phyloP scores from a whole-genome alignment of 2,797 vertebrate species.

The Staurois parvus region DNA sequence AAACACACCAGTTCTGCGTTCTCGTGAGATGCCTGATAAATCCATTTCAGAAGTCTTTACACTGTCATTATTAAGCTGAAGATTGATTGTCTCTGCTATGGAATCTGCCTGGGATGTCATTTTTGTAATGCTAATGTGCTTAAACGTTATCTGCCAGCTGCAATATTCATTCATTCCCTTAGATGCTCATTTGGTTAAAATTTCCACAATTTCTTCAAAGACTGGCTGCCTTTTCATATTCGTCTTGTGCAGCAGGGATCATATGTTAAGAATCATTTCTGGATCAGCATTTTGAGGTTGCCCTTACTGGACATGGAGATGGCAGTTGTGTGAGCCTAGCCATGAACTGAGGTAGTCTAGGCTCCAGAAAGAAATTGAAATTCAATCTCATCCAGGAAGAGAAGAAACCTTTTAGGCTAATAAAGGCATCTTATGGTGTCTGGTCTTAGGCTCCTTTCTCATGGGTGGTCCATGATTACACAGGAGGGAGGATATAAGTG shows the following conservation, averaged over 20 bases:
- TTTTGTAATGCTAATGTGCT: conserved; percentile 54
- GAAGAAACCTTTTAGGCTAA: too few species aligned
- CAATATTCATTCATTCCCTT: conserved; percentile 34
- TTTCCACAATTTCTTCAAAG: neutral
- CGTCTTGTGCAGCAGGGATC: neutral
- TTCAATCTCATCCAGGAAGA: too few species aligned
- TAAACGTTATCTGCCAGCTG: conserved; percentile 49
- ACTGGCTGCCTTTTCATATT: neutral
- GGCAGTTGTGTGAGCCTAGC: too few species aligned
- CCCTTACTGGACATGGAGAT: too few species aligned
- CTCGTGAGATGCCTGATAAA: conserved; percentile 35
- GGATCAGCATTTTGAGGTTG: too few species aligned
- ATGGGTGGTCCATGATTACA: too few species aligned
- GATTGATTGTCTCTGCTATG: conserved; percentile 46
- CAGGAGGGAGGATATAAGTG: too few species aligned
- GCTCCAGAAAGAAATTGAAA: too few species aligned
- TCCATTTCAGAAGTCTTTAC: conserved; percentile 46
- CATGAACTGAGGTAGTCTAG: too few species aligned
- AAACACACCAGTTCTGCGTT: neutral
- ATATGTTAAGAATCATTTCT: too few species aligned
- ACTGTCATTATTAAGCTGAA: conserved; percentile 54
- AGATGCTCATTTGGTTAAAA: conserved; percentile 26
- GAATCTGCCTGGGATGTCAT: conserved; percentile 46
- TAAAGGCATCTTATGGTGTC: too few species aligned
- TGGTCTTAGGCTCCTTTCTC: too few species aligned